These are phyloP conservation scores for Rhinopomastus cyanomelas DNA, from an alignment of 2,113 vertebrate species.

Conservation along the genomic window DNA sequence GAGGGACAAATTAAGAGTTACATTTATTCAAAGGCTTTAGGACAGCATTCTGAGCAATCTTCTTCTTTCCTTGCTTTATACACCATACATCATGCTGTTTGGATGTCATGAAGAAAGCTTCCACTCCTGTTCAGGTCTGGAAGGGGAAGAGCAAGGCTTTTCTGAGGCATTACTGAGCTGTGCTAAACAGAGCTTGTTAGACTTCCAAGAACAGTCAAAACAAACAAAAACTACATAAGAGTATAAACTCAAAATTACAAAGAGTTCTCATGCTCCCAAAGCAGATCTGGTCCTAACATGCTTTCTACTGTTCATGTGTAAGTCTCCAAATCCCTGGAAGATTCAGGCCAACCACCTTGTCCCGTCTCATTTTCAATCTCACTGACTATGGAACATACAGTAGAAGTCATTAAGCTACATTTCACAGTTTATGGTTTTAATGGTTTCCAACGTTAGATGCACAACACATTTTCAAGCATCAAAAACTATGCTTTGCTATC, in stretches of 20 bases:
- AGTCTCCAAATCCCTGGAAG: neutral
- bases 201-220: neutral
- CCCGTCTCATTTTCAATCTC: constrained; percentile 19
- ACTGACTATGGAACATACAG: neutral
- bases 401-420: constrained; percentile 49
- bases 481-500: constrained; percentile 70
- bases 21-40: neutral
- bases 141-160: neutral
- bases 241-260: no score
- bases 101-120: neutral
- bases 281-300: neutral
- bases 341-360: neutral
- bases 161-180: neutral
- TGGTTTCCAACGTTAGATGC: constrained; percentile 67
- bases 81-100: neutral
- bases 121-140: neutral
- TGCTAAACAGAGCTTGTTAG: neutral
- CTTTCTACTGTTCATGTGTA: neutral
- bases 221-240: no score
- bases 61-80: neutral
- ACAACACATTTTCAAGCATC: constrained; percentile 68
- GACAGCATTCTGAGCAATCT: neutral
- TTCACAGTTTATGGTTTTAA: constrained; percentile 69
- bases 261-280: neutral
- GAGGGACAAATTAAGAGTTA: neutral